These are phyloP conservation scores for Phrynocephalus vlangalii DNA, from an alignment of 2,797 vertebrate genomes.

Conservation along the genomic window DNA sequence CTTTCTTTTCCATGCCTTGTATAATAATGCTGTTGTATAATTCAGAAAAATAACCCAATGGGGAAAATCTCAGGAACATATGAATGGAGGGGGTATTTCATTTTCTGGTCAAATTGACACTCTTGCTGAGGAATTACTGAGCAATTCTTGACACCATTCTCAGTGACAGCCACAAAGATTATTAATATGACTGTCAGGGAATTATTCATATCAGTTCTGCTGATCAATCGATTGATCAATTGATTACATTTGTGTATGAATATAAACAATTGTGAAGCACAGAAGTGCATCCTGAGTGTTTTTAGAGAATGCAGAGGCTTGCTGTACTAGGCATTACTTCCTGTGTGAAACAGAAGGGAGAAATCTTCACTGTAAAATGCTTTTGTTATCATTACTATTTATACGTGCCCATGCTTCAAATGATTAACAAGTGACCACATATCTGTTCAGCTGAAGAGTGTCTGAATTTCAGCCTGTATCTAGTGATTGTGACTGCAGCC, in stretches of 20 bases:
- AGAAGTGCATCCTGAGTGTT: not conserved
- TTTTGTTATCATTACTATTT: not conserved
- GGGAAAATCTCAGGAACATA: not conserved
- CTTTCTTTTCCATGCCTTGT: not conserved
- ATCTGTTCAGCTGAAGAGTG: not conserved
- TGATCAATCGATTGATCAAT: conserved; percentile 3
- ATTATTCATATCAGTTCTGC: not conserved
- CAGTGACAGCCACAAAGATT: conserved; percentile 43
- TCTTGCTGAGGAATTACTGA: conserved; percentile 13
- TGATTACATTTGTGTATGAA: not conserved
- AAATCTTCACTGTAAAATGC: not conserved
- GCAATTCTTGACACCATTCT: conserved; percentile 19
- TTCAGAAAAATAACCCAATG: not conserved
- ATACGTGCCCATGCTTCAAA: not conserved
- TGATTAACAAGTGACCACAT: not conserved
- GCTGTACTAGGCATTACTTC: not conserved
- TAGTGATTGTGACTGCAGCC: not conserved
- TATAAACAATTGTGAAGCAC: not conserved
- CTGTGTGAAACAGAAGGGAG: not conserved
- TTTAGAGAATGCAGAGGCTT: not conserved
- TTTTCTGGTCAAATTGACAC: not conserved
- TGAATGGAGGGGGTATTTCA: not conserved
- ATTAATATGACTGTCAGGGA: conserved; percentile 8
- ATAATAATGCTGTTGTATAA: not conserved
- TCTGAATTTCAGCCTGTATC: not conserved